These are phyloP conservation scores for Phyllostomus discolor DNA, from an alignment of 2,113 vertebrate species.

Conservation along the genomic window DNA sequence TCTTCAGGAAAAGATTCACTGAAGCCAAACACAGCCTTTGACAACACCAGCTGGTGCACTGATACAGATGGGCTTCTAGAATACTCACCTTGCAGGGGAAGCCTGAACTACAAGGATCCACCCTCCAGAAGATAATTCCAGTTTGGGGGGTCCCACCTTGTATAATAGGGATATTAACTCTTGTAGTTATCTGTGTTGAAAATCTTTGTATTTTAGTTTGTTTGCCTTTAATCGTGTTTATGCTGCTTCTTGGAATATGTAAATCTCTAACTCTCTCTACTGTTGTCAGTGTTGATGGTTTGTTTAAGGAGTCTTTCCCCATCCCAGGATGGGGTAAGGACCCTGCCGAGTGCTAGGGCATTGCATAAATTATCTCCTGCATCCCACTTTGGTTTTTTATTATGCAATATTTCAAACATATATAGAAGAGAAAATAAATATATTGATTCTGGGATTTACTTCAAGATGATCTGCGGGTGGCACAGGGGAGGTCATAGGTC, in stretches of 20 bases:
- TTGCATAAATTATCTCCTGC: neutral
- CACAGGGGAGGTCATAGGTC: too few relatives aligned
- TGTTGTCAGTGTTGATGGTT: neutral
- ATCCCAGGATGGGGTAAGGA: neutral
- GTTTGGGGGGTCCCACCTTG: too few relatives aligned
- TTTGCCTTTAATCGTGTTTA: neutral
- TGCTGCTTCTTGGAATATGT: neutral
- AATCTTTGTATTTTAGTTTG: neutral
- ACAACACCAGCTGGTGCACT: too few relatives aligned
- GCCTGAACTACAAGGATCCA: too few relatives aligned
- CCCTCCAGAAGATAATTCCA: too few relatives aligned
- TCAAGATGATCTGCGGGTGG: neutral
- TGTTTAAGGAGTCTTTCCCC: neutral
- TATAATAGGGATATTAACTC: neutral
- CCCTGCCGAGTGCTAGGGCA: neutral
- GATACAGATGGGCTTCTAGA: too few relatives aligned
- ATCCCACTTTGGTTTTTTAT: neutral
- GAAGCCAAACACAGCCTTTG: too few relatives aligned
- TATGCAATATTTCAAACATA: neutral
- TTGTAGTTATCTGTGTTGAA: neutral
- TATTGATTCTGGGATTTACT: neutral
- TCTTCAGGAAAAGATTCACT: too few relatives aligned
- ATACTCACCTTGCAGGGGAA: too few relatives aligned
- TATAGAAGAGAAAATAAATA: neutral
- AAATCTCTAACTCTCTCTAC: neutral